Evolutionary conservation across 2,888 invertebrate species (phyloP).

Genomic region (Cephonodes hylas): DNA sequence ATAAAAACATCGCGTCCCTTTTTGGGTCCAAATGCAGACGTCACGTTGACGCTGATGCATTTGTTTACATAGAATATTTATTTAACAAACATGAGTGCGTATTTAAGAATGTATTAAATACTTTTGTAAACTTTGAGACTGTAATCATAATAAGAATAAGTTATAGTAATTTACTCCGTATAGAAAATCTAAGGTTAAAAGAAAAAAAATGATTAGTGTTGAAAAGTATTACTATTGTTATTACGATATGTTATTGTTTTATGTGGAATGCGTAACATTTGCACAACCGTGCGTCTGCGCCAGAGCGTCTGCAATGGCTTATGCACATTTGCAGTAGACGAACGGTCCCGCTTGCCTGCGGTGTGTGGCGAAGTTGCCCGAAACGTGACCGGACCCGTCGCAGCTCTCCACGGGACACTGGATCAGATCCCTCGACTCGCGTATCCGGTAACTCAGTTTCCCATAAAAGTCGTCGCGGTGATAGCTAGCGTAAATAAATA

Average conservation of each 20-base stretch:
- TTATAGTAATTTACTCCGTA: too few relatives aligned
- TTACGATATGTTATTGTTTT: background rate
- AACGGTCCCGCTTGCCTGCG: constrained; percentile 86
- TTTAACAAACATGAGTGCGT: background rate
- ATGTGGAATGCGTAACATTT: constrained; percentile 9
- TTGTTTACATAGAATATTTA: background rate
- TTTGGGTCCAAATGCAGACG: background rate
- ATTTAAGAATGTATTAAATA: too few relatives aligned
- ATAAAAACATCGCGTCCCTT: background rate
- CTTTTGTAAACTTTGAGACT: too few relatives aligned
- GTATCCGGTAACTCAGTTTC: constrained; percentile 77
- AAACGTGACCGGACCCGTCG: constrained; percentile 93
- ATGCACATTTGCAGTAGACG: constrained; percentile 36
- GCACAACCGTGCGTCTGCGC: constrained; percentile 20
- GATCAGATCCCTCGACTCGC: constrained; percentile 87
- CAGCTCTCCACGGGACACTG: constrained; percentile 90
- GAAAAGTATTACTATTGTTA: too few relatives aligned
- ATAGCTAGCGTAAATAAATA: constrained; percentile 61
- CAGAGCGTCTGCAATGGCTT: constrained; percentile 11
- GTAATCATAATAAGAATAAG: too few relatives aligned
- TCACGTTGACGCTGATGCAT: background rate
- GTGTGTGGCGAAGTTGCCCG: constrained; percentile 94
- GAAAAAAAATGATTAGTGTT: too few relatives aligned
- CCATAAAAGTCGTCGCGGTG: constrained; percentile 68
- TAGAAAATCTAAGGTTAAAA: too few relatives aligned